These are phyloP conservation scores for Lycaena phlaeas DNA, from an alignment of 2,888 invertebrate species.

Conservation along the genomic window DNA sequence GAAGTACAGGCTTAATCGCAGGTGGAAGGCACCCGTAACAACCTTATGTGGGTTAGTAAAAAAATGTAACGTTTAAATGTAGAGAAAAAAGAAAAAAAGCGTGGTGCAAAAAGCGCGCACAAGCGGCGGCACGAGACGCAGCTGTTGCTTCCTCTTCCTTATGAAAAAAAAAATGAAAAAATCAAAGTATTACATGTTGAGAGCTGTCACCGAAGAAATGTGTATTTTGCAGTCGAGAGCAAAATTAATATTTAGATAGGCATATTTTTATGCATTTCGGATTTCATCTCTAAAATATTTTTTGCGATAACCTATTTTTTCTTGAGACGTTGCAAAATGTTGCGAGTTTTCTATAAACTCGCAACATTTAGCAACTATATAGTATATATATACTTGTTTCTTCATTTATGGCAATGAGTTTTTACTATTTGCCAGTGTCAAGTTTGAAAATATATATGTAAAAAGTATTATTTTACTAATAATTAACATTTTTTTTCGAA, in stretches of 20 bases:
- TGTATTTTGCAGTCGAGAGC: conserved; percentile 17
- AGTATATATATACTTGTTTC: too few relatives aligned
- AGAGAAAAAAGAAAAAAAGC: conserved; percentile 39
- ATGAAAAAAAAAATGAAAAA: conserved; percentile 35
- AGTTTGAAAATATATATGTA: too few relatives aligned
- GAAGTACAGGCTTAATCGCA: not conserved
- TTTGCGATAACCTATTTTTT: too few relatives aligned
- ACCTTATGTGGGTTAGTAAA: conserved; percentile 13
- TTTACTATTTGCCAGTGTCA: too few relatives aligned
- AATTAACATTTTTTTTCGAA: too few relatives aligned
- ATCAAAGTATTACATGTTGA: conserved; percentile 40
- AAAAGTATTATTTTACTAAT: too few relatives aligned
- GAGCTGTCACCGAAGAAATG: conserved; percentile 52
- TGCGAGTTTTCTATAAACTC: too few relatives aligned
- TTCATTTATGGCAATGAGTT: too few relatives aligned
- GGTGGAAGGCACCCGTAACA: conserved; percentile 10
- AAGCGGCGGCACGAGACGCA: conserved; percentile 58
- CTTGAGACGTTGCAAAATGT: too few relatives aligned
- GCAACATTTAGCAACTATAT: too few relatives aligned
- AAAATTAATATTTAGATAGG: conserved; percentile 12
- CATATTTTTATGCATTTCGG: conserved; percentile 16
- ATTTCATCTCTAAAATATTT: conserved; percentile 5
- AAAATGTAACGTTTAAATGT: conserved; percentile 33
- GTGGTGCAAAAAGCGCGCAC: conserved; percentile 52
- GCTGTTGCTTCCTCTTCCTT: conserved; percentile 68